A percentile compares a stretch with the other conserved stretches of the same genome.
Evolutionary conservation across 2,797 vertebrate species (phyloP).

Genomic region (Pseudopleuronectes americanus): DNA sequence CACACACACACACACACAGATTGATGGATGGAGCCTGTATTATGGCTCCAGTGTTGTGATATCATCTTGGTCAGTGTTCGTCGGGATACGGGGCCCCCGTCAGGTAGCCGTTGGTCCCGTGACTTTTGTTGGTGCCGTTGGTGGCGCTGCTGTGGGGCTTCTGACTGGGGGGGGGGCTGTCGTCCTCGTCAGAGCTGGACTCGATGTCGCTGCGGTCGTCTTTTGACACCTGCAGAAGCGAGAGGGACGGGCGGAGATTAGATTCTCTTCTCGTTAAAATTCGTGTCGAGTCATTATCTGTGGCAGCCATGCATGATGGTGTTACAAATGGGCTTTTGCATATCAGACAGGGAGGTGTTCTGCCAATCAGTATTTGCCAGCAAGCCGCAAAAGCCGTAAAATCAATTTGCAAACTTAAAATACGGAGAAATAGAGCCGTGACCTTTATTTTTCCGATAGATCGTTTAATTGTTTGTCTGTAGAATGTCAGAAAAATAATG

Average conservation of each 20-base stretch:
- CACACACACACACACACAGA: constrained; percentile 53
- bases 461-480: neutral
- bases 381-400: constrained; percentile 14
- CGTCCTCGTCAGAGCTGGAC: constrained; percentile 97
- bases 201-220: constrained; percentile 96
- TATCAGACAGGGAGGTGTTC: constrained; percentile 13
- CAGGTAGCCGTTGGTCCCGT: constrained; percentile 95
- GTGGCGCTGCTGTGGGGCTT: constrained; percentile 86
- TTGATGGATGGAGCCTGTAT: constrained; percentile 69
- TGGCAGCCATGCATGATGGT: constrained; percentile 20
- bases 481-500: constrained; percentile 16
- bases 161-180: constrained; percentile 84
- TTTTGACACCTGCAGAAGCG: constrained; percentile 88
- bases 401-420: constrained; percentile 22
- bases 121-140: constrained; percentile 89
- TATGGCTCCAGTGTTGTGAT: constrained; percentile 61
- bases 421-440: neutral
- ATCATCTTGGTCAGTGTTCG: constrained; percentile 88
- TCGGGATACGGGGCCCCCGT: constrained; percentile 84
- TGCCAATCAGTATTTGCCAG: constrained; percentile 34
- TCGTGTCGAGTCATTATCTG: constrained; percentile 47
- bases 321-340: constrained; percentile 26
- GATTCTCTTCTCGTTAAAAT: constrained; percentile 38
- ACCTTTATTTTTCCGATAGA: neutral
- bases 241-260: constrained; percentile 18